Conservation (phyloP, 2,888 invertebrate species). For the Hylaea fasciaria region DNA sequence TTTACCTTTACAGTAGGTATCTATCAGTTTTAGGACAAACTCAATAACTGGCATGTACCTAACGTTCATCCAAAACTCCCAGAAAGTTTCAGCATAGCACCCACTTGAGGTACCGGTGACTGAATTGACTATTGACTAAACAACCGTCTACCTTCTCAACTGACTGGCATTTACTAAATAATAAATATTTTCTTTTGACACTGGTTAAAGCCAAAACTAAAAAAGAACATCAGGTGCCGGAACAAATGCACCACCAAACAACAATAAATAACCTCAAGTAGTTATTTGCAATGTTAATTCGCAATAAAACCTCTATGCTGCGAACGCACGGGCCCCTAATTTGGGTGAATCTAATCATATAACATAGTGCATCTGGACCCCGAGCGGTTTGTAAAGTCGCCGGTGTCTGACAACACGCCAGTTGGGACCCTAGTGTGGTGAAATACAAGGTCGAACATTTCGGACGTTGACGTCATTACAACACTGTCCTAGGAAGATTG, state of each 20-base stretch:
- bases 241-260: conserved; percentile 1
- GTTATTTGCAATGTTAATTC: conserved; percentile 36
- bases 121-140: too few relatives aligned
- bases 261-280: conserved; percentile 13
- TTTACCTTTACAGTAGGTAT: too few relatives aligned
- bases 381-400: conserved; percentile 67
- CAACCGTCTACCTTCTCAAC: too few relatives aligned
- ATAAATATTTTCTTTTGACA: too few relatives aligned
- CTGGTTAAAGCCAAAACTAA: too few relatives aligned
- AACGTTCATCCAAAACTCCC: too few relatives aligned
- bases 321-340: conserved; percentile 49
- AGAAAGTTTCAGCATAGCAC: too few relatives aligned
- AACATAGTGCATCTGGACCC: conserved; percentile 72
- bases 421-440: conserved; percentile 48
- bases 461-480: background rate
- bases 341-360: conserved; percentile 73
- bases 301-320: conserved; percentile 36
- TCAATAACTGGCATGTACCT: too few relatives aligned
- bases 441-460: conserved; percentile 1
- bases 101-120: too few relatives aligned
- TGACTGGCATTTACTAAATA: too few relatives aligned
- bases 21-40: too few relatives aligned
- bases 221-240: background rate
- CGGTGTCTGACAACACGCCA: conserved; percentile 65
- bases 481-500: background rate